Base-by-base conservation (phyloP, 2,888 invertebrate genomes). In the Oligia latruncula region DNA sequence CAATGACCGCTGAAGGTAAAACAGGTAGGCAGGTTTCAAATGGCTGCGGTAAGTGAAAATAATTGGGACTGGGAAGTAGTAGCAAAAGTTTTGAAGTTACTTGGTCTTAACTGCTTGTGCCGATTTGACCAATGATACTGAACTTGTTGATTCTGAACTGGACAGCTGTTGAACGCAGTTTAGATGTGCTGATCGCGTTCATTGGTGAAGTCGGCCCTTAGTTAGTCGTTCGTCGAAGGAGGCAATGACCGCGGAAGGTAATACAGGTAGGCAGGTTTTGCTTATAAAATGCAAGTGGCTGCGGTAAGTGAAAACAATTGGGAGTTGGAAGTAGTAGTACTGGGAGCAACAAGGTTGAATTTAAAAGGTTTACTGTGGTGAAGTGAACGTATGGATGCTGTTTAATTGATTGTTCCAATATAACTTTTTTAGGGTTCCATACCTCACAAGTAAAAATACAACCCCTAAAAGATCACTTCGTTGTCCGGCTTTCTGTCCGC, bases 191-290 rank as follows among this genome's bases (percentile, higher is more conserved):
- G 5, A 55, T 55, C 9, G n/a, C 11, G 17, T n/a, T 58, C 17
- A 6, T n/a, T 43, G 11, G 60, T n/a, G 11, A n/a, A 71, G 20
- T 20, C 9, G 0, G 5, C 2, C 17, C 11, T 55, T 6, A 43
- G 17, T 17, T 6, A 35, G 11, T 20, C 13, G 6, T 43, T 58
- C 11, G n/a, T 60, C 43, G 13, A 29, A 23, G 40, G 17, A 71
- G 13, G 70, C 72, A 84, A n/a, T 80, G 66, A 77, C 62, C 71
- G 70, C 70, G 65, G 77, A 77, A 74, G 68, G 15, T n/a, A 58
- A 20, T 17, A 58, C 20, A 55, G 5, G 20, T 46, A 29, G n/a
- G 35, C 62, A 55, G 40, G 62, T 43, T 49, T 70, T 66, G 40
- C 35, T 29, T 15, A 40, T 67, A 66, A 71, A 74, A 67, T 83